Percentiles rank a stretch among this genome's conserved stretches.
phyloP scores from a whole-genome alignment of 2,888 invertebrate genomes.

The Meteorus colon region DNA sequence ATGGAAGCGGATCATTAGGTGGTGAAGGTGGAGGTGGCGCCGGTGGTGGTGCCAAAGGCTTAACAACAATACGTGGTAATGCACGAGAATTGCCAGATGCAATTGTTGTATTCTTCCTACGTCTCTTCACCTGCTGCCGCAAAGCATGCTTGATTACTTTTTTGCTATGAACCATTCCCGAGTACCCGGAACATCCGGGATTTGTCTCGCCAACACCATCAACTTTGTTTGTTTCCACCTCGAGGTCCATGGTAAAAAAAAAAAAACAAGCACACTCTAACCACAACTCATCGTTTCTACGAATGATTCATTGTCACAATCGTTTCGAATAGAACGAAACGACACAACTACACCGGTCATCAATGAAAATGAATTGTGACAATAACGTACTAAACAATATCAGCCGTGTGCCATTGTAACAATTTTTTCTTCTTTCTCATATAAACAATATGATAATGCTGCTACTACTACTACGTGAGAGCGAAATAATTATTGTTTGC shows the following conservation, averaged over 20 bases:
- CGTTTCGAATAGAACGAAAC: conserved; percentile 27
- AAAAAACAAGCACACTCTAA: conserved; percentile 38
- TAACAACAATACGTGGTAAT: conserved; percentile 87
- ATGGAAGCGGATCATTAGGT: conserved; percentile 60
- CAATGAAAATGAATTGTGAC: conserved; percentile 10
- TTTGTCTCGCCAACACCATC: conserved; percentile 65
- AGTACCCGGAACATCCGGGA: conserved; percentile 66
- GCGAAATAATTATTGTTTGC: neutral
- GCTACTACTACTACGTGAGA: neutral
- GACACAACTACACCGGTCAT: conserved; percentile 17
- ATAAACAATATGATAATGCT: conserved; percentile 8
- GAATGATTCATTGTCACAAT: conserved; percentile 42
- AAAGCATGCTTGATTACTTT: conserved; percentile 86
- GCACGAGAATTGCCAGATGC: conserved; percentile 79
- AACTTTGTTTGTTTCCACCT: conserved; percentile 64
- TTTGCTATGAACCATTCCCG: conserved; percentile 76
- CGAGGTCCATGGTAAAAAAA: conserved; percentile 62
- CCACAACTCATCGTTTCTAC: conserved; percentile 50
- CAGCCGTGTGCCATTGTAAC: conserved; percentile 11
- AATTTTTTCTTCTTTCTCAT: neutral
- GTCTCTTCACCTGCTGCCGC: conserved; percentile 83
- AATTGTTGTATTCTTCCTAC: conserved; percentile 86
- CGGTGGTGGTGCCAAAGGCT: conserved; percentile 83
- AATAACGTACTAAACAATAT: conserved; percentile 12
- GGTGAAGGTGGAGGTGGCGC: conserved; percentile 73